These are phyloP conservation scores for Spizella passerina DNA, from an alignment of 2,797 vertebrate species.

Conservation along the genomic window DNA sequence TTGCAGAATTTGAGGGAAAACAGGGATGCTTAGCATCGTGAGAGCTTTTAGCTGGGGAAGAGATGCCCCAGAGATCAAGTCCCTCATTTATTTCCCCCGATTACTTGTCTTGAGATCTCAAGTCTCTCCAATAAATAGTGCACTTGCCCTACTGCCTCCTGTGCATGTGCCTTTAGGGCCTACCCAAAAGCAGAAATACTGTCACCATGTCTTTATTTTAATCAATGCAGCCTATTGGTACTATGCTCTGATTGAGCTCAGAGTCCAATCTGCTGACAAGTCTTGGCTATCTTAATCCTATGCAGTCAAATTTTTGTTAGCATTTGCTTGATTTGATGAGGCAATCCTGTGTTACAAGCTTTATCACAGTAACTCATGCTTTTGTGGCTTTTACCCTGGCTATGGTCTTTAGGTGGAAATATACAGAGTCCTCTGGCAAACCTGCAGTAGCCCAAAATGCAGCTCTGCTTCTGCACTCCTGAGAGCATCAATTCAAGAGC, in stretches of 20 bases:
- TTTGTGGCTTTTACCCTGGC: neutral
- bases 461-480: neutral
- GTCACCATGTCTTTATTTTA: neutral
- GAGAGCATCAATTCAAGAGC: neutral
- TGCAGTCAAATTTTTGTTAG: neutral
- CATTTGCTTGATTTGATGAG: neutral
- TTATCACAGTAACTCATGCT: neutral
- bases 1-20: neutral
- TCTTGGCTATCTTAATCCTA: neutral
- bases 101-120: neutral
- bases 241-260: neutral
- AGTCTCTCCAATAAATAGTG: neutral
- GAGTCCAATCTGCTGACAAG: neutral
- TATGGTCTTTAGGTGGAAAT: neutral
- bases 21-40: neutral
- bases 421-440: neutral
- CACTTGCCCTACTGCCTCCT: neutral
- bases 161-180: neutral
- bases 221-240: neutral
- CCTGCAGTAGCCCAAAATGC: neutral
- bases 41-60: neutral
- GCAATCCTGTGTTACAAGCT: neutral
- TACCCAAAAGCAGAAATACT: neutral
- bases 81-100: neutral
- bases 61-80: neutral